A percentile compares a stretch with the other conserved stretches of the same genome.
phyloP scores from a whole-genome alignment of 1,140 invertebrate genomes.

The Geopemphigus sp. region DNA sequence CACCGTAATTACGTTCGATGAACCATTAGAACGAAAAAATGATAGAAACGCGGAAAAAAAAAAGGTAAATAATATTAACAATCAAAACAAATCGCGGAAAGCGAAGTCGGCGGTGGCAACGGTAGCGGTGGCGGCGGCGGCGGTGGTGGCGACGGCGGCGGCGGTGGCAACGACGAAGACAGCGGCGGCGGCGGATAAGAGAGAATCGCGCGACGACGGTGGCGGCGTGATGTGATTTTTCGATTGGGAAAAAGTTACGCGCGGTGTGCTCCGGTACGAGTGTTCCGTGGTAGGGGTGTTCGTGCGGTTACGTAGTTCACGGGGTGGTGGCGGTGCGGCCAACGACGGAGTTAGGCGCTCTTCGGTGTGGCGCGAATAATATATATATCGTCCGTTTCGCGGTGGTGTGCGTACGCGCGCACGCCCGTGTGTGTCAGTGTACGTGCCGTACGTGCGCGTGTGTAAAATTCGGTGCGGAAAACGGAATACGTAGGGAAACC shows the following conservation, averaged over 20 bases:
- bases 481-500: background rate
- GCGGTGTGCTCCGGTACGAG: background rate
- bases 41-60: background rate
- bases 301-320: background rate
- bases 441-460: background rate
- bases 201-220: background rate
- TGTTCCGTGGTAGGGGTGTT: background rate
- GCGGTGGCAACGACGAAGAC: constrained; percentile 7
- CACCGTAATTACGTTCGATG: constrained; percentile 48
- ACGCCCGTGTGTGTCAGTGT: background rate
- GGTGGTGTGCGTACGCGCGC: background rate
- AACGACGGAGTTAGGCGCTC: too few species aligned
- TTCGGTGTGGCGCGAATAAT: too few species aligned
- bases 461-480: background rate
- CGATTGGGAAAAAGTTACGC: constrained; percentile 35
- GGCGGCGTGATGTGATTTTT: constrained; percentile 41
- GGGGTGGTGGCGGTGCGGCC: background rate
- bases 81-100: constrained; percentile 37
- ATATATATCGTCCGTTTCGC: background rate
- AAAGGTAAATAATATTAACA: constrained; percentile 5
- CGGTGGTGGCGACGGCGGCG: background rate
- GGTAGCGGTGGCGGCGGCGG: background rate
- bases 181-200: constrained; percentile 4
- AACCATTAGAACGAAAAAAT: constrained; percentile 33
- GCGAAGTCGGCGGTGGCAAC: background rate